Conservation (phyloP, 1,140 invertebrate species). For the Phortica variegata region DNA sequence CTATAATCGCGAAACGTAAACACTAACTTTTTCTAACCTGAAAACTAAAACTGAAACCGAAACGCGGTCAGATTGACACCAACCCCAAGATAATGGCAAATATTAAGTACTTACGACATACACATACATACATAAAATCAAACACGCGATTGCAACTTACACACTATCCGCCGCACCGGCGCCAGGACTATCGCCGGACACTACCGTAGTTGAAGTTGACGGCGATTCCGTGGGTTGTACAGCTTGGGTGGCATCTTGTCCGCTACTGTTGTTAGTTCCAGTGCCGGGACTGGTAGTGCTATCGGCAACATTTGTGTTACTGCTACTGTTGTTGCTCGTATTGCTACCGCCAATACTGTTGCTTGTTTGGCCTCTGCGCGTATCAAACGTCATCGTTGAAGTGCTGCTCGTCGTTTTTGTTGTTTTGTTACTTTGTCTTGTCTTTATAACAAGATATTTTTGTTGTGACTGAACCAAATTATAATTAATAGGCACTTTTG, state of each 20-base stretch:
- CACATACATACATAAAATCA: too few relatives aligned
- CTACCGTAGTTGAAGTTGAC: constrained; percentile 1
- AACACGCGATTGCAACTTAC: constrained; percentile 31
- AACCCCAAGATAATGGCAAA: too few relatives aligned
- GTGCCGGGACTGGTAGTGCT: too few relatives aligned
- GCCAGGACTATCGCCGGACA: constrained; percentile 6
- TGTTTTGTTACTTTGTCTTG: constrained; percentile 7
- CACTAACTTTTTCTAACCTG: too few relatives aligned
- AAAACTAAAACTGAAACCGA: too few relatives aligned
- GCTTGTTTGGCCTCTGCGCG: constrained; percentile 29
- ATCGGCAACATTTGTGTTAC: not conserved
- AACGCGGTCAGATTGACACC: too few relatives aligned
- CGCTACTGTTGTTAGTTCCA: constrained; percentile 10
- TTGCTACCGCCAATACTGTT: constrained; percentile 22
- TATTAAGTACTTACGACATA: too few relatives aligned
- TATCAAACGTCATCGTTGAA: constrained; percentile 49
- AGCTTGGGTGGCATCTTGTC: constrained; percentile 27
- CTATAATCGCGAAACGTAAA: too few relatives aligned
- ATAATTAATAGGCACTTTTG: not conserved
- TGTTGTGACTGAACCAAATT: not conserved
- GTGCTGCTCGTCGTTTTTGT: constrained; percentile 11
- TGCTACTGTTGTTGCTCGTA: constrained; percentile 11
- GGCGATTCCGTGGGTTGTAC: constrained; percentile 11
- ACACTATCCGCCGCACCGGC: constrained; percentile 25
- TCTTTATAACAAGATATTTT: too few relatives aligned